phyloP scores from a whole-genome alignment of 2,797 vertebrate genomes.

The Acestrorhynchus altus region DNA sequence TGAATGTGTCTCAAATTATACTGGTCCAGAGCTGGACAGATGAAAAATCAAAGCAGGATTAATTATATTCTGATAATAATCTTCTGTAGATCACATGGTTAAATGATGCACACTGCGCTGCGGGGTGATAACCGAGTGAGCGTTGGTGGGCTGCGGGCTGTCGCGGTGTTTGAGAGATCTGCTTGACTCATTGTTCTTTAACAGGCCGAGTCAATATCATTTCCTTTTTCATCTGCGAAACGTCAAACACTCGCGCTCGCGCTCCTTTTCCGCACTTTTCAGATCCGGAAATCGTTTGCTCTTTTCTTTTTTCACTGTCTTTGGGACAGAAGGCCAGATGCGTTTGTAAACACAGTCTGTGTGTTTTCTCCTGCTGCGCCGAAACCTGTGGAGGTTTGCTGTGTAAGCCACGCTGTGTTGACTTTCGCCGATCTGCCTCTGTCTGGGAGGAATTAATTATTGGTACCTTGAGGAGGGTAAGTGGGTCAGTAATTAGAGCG shows the following conservation, averaged over 20 bases:
- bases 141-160: neutral
- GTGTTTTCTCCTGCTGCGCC: neutral
- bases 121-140: neutral
- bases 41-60: too few relatives aligned
- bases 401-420: conserved; percentile 21
- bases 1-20: too few relatives aligned
- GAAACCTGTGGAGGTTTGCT: neutral
- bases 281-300: too few relatives aligned
- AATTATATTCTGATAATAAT: too few relatives aligned
- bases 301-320: too few relatives aligned
- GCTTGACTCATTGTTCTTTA: conserved; percentile 2
- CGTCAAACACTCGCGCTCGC: neutral
- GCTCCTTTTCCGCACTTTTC: neutral
- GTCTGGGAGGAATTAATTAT: conserved; percentile 55
- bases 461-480: conserved; percentile 71
- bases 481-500: conserved; percentile 79
- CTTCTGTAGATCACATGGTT: too few relatives aligned
- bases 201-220: neutral
- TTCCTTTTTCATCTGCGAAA: neutral
- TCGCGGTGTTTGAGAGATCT: neutral
- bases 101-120: neutral
- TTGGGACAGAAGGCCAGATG: neutral
- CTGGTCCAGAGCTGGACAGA: too few relatives aligned
- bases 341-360: neutral
- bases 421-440: conserved; percentile 45